Percentiles rank a stretch among this genome's conserved stretches.
Conservation (phyloP, 2,888 invertebrate species). For the Macrophya annulata region DNA sequence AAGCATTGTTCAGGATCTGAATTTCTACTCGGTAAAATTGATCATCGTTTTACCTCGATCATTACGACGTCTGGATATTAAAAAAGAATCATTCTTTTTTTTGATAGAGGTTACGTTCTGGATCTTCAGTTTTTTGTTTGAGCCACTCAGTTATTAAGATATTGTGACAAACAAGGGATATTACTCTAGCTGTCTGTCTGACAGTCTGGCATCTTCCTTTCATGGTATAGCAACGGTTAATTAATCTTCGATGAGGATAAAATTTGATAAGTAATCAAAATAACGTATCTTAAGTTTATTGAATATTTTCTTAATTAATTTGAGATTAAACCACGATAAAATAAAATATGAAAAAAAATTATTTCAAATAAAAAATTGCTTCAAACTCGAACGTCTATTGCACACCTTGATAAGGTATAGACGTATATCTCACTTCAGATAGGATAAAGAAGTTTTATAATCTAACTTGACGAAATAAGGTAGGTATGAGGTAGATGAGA, state of each 20-base stretch:
- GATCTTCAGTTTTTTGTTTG: background rate
- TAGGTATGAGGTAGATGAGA: constrained; percentile 15
- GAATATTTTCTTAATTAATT: background rate
- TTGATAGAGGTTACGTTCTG: background rate
- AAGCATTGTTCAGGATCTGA: background rate
- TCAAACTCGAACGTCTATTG: background rate
- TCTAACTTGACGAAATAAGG: constrained; percentile 35
- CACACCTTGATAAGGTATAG: background rate
- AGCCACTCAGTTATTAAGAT: background rate
- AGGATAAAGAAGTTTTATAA: constrained; percentile 38
- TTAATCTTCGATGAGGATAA: constrained; percentile 1
- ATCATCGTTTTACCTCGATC: background rate
- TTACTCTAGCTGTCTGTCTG: background rate
- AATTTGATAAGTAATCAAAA: background rate
- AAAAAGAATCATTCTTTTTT: background rate
- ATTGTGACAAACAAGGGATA: background rate
- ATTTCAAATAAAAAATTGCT: background rate
- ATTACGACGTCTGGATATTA: background rate
- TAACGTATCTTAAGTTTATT: too few relatives aligned
- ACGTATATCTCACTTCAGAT: background rate
- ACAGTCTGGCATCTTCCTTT: background rate
- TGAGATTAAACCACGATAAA: background rate
- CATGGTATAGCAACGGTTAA: background rate
- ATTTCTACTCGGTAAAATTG: background rate
- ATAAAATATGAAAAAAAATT: background rate